phyloP scores from a whole-genome alignment of 2,888 invertebrate species.

The Apotomis betuletana region DNA sequence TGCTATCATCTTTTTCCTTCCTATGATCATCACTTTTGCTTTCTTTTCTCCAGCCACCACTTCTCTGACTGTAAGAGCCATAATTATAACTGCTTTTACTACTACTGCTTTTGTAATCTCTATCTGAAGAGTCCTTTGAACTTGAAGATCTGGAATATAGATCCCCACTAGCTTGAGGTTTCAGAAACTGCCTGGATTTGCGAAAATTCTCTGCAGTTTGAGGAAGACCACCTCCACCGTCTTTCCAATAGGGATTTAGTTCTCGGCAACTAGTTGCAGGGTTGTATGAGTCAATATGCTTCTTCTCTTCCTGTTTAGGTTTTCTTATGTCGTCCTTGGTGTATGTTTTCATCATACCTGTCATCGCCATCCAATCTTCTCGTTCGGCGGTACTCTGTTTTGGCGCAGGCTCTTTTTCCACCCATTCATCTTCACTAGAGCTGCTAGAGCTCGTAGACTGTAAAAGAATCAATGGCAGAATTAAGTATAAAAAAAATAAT shows the following conservation, averaged over 20 bases:
- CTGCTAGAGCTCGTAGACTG: constrained; percentile 66
- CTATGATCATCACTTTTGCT: constrained; percentile 38
- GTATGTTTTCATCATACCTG: constrained; percentile 78
- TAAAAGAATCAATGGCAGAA: constrained; percentile 23
- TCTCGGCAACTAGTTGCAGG: constrained; percentile 89
- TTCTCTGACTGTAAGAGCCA: constrained; percentile 44
- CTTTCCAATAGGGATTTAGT: constrained; percentile 96
- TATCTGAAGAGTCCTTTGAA: constrained; percentile 42
- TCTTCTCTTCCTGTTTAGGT: constrained; percentile 78
- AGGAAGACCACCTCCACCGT: constrained; percentile 94
- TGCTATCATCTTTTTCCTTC: constrained; percentile 18
- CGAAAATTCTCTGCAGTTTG: constrained; percentile 65
- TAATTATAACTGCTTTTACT: constrained; percentile 16
- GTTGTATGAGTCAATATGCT: constrained; percentile 84
- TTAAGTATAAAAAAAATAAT: constrained; percentile 9
- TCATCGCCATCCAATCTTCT: constrained; percentile 92
- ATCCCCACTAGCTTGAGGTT: constrained; percentile 68
- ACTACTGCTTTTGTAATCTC: constrained; percentile 41
- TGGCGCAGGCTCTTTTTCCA: constrained; percentile 76
- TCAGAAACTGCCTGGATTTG: constrained; percentile 67
- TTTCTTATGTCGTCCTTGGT: constrained; percentile 76
- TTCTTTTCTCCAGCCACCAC: constrained; percentile 59
- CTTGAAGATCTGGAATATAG: constrained; percentile 54
- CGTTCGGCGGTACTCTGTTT: constrained; percentile 63
- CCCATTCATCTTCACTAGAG: constrained; percentile 83